Conservation (phyloP, 1,140 invertebrate species). For the Bombus waltoni region DNA sequence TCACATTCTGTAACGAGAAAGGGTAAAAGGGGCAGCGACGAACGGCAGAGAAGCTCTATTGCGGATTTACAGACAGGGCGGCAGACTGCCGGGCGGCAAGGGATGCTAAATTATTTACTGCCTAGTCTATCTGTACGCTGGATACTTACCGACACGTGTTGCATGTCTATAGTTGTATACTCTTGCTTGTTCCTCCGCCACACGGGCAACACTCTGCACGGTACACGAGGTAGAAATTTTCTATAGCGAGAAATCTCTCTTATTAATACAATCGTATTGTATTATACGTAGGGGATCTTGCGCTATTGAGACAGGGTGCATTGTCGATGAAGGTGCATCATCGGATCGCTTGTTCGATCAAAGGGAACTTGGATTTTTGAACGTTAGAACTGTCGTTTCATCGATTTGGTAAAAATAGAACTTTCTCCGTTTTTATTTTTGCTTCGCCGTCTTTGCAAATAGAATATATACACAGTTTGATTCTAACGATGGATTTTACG, state of each 20-base stretch:
- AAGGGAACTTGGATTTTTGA: background rate
- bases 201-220: background rate
- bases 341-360: background rate
- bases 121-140: conserved; percentile 70
- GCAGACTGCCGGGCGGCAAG: conserved; percentile 79
- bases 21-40: conserved; percentile 26
- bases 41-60: conserved; percentile 32
- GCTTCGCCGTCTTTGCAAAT: background rate
- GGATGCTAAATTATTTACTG: conserved; percentile 79
- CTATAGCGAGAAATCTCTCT: background rate
- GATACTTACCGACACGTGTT: conserved; percentile 69
- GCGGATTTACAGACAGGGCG: conserved; percentile 72
- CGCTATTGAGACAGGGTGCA: background rate
- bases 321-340: background rate
- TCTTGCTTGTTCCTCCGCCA: conserved; percentile 27
- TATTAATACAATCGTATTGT: no score
- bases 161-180: conserved; percentile 59
- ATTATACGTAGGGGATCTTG: background rate
- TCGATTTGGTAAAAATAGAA: background rate
- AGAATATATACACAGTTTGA: background rate
- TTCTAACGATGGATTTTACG: background rate
- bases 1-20: conserved; percentile 31
- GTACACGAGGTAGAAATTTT: background rate
- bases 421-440: background rate
- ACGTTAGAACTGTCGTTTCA: background rate